Conservation (phyloP, 2,888 invertebrate species). For the Vandiemenella viatica region DNA sequence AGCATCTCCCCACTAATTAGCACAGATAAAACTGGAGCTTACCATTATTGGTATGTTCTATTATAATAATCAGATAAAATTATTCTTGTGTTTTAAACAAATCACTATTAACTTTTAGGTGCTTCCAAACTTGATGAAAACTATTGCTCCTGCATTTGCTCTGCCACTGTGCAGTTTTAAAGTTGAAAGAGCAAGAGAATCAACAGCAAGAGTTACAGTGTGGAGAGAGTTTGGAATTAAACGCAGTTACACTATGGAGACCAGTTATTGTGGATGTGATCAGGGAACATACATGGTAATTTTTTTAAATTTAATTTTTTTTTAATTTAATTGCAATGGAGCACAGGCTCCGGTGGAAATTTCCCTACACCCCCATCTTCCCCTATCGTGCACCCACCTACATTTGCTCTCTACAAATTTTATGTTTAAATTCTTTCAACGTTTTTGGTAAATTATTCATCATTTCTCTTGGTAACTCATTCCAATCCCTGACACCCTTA, state of each 20-base stretch:
- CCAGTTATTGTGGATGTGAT: conserved; percentile 72
- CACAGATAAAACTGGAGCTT: no score
- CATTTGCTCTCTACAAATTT: no score
- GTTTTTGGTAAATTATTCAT: no score
- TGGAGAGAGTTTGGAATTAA: conserved; percentile 71
- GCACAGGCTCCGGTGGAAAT: no score
- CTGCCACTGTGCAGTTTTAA: conserved; percentile 59
- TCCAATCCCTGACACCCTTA: no score
- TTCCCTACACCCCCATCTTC: no score
- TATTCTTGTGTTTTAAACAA: conserved; percentile 2
- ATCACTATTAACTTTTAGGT: conserved; percentile 32
- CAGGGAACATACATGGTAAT: conserved; percentile 42
- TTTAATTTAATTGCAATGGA: no score
- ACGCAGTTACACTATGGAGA: conserved; percentile 71
- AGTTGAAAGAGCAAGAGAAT: conserved; percentile 61
- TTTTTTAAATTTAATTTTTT: no score
- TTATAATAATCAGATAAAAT: not conserved
- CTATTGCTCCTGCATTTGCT: conserved; percentile 53
- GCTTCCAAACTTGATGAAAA: conserved; percentile 55
- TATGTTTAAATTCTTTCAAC: no score
- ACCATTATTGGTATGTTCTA: not conserved
- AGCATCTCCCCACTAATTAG: no score
- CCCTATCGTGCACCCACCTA: no score
- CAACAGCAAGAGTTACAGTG: conserved; percentile 69
- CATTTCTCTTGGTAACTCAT: no score